Percentiles rank a stretch among this genome's conserved stretches.
These are phyloP conservation scores for Crypturellus undulatus DNA, from an alignment of 2,113 vertebrate species.

Conservation along the genomic window DNA sequence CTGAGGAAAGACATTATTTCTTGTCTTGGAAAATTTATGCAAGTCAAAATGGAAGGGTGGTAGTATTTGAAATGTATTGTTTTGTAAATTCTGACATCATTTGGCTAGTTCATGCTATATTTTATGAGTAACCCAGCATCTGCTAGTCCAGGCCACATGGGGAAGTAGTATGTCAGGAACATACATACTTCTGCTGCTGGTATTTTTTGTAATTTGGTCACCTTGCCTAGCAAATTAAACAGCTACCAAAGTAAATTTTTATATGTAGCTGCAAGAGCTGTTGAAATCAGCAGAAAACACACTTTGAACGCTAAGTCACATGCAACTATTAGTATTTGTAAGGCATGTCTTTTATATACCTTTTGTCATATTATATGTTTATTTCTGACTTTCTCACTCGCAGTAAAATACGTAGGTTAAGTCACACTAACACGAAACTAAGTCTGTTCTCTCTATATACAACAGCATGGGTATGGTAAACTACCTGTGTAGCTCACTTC, in stretches of 20 bases:
- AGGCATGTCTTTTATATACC: neutral
- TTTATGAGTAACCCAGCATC: neutral
- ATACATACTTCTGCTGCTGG: neutral
- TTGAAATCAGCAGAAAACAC: neutral
- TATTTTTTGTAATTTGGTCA: neutral
- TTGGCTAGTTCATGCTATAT: neutral
- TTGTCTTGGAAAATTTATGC: neutral
- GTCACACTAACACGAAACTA: neutral
- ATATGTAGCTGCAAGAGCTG: neutral
- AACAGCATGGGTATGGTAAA: neutral
- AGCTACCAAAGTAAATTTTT: neutral
- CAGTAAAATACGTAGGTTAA: neutral
- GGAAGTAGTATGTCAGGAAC: neutral
- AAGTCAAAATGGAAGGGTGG: neutral
- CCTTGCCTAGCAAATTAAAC: neutral
- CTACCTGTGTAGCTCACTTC: neutral
- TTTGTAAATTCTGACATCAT: neutral
- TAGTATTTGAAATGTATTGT: conserved; percentile 29
- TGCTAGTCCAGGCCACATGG: neutral
- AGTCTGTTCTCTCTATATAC: neutral
- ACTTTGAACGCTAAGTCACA: neutral
- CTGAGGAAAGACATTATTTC: neutral
- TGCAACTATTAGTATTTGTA: neutral
- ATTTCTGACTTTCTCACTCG: neutral
- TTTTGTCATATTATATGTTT: neutral